These are phyloP conservation scores for Callosobruchus maculatus DNA, from an alignment of 2,888 invertebrate genomes.

Conservation along the genomic window DNA sequence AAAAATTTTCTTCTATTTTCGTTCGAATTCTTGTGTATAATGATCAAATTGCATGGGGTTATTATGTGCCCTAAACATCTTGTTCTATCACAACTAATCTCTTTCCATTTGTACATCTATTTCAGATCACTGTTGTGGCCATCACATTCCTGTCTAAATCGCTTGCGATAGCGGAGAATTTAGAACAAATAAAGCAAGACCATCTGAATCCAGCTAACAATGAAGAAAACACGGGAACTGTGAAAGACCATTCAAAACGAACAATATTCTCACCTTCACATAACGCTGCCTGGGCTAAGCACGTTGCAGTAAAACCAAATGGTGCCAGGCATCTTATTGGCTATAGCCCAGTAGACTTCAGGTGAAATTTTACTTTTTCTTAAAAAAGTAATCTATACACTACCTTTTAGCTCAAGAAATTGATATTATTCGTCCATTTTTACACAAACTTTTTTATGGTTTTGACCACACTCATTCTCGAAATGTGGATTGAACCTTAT, in stretches of 20 bases:
- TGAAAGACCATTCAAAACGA: conserved; percentile 36
- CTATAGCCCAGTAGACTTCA: conserved; percentile 35
- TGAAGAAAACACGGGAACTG: not conserved
- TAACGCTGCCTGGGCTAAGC: conserved; percentile 38
- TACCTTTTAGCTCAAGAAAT: no score
- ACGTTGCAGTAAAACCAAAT: conserved; percentile 35
- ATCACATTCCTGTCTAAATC: not conserved
- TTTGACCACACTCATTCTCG: no score
- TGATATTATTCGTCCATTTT: no score
- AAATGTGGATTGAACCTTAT: no score
- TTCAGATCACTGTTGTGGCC: conserved; percentile 19
- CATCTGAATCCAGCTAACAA: conserved; percentile 34
- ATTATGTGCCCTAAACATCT: no score
- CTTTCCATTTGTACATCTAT: conserved; percentile 4
- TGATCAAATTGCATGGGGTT: no score
- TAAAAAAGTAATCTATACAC: not conserved
- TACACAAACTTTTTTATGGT: no score
- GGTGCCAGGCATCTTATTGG: conserved; percentile 37
- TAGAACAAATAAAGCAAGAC: conserved; percentile 21
- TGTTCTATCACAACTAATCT: no score
- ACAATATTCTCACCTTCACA: conserved; percentile 34
- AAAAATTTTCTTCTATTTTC: no score
- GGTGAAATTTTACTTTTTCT: conserved; percentile 4
- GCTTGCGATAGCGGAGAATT: not conserved
- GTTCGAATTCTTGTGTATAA: no score